A percentile compares a stretch with the other conserved stretches of the same genome.
Conservation (phyloP, 2,113 vertebrate species). For the Peromyscus polionotus region DNA sequence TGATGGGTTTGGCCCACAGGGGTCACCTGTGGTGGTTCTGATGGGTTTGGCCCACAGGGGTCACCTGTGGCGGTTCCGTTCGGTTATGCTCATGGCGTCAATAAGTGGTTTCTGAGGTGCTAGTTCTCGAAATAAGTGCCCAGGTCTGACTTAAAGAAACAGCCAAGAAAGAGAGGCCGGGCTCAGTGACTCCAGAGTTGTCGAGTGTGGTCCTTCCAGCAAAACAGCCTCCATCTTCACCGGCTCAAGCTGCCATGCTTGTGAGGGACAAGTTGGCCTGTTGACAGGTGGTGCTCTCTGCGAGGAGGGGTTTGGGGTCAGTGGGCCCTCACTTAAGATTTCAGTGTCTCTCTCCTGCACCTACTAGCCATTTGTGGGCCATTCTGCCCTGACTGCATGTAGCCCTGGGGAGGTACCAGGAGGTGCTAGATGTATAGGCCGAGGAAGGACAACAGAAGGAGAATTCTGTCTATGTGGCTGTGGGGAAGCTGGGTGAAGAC, state of each 20-base stretch:
- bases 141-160: not conserved
- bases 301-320: not conserved
- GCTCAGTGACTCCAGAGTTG: not conserved
- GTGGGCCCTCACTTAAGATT: not conserved
- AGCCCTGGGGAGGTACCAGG: not conserved
- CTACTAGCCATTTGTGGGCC: not conserved
- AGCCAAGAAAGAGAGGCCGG: too few species aligned
- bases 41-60: not conserved
- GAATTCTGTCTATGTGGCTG: not conserved
- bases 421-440: not conserved
- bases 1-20: not conserved
- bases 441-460: not conserved
- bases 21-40: not conserved
- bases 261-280: too few species aligned
- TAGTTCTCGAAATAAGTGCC: not conserved
- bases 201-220: not conserved
- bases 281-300: not conserved
- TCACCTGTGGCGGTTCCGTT: accelerated
- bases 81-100: not conserved
- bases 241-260: too few species aligned
- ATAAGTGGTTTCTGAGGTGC: not conserved
- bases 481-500: not conserved
- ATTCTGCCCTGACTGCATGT: not conserved
- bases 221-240: not conserved
- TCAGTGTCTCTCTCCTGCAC: not conserved